These are phyloP conservation scores for Dioctria rufipes DNA, from an alignment of 2,888 invertebrate genomes.

Conservation along the genomic window DNA sequence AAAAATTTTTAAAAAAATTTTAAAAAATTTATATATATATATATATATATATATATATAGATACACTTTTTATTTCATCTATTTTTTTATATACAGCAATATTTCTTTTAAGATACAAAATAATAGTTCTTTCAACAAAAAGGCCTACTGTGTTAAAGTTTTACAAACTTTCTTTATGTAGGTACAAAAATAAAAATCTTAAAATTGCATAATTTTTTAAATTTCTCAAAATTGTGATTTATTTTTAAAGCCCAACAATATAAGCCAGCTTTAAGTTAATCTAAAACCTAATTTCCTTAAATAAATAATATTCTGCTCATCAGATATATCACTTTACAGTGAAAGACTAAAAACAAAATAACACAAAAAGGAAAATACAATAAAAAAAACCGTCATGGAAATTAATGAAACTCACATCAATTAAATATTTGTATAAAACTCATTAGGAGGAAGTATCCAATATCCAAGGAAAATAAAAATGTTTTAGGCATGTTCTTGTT, in stretches of 20 bases:
- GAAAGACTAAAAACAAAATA: slow-evolving; percentile 13
- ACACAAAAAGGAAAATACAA: background rate
- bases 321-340: background rate
- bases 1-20: too few species aligned
- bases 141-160: background rate
- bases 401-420: slow-evolving; percentile 1
- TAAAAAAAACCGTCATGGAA: slow-evolving; percentile 27
- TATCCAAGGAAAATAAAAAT: background rate
- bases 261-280: background rate
- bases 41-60: slow-evolving; percentile 26
- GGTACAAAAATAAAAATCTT: slow-evolving; percentile 9
- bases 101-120: slow-evolving; percentile 29
- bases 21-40: too few species aligned
- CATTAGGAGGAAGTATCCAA: background rate
- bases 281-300: slow-evolving; percentile 15
- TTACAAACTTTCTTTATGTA: slow-evolving; percentile 4
- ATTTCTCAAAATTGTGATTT: background rate
- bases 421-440: background rate
- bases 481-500: background rate
- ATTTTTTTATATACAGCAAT: slow-evolving; percentile 23
- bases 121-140: background rate
- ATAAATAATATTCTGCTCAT: slow-evolving; percentile 24
- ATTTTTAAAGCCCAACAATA: background rate
- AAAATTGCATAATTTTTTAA: background rate
- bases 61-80: slow-evolving; percentile 13